Conservation (phyloP, 2,113 vertebrate genomes). For the Stegastes partitus region DNA sequence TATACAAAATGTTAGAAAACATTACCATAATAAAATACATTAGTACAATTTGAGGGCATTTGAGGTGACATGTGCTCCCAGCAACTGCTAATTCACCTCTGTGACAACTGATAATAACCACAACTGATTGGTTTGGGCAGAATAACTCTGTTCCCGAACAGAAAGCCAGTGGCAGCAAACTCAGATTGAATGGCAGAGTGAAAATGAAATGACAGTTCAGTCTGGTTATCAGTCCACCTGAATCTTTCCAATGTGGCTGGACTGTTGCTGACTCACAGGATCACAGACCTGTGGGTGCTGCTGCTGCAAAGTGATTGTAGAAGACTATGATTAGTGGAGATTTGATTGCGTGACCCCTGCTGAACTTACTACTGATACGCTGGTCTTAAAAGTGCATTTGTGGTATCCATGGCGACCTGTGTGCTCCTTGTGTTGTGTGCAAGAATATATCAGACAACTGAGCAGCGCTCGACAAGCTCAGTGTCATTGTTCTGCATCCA, state of each 20-base stretch:
- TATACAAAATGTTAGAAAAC: background rate
- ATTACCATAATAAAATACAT: background rate
- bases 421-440: background rate
- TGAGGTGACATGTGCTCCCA: background rate
- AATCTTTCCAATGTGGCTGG: background rate
- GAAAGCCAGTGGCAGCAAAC: background rate
- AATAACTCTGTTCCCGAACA: background rate
- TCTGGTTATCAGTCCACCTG: background rate
- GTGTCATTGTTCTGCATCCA: background rate
- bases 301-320: conserved; percentile 5
- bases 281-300: background rate
- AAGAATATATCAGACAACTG: background rate
- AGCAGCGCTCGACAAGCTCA: background rate
- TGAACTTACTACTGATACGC: conserved; percentile 11
- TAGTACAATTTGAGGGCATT: background rate
- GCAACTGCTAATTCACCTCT: background rate
- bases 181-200: background rate
- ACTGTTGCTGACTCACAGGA: conserved; percentile 17
- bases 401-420: conserved; percentile 42
- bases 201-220: background rate
- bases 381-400: conserved; percentile 44
- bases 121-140: no score
- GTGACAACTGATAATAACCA: background rate
- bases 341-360: conserved; percentile 5
- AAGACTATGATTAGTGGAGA: conserved; percentile 6